Percentiles rank a stretch among this genome's conserved stretches.
These are phyloP conservation scores for Agriotes lineatus DNA, from an alignment of 2,888 invertebrate genomes.

Conservation along the genomic window DNA sequence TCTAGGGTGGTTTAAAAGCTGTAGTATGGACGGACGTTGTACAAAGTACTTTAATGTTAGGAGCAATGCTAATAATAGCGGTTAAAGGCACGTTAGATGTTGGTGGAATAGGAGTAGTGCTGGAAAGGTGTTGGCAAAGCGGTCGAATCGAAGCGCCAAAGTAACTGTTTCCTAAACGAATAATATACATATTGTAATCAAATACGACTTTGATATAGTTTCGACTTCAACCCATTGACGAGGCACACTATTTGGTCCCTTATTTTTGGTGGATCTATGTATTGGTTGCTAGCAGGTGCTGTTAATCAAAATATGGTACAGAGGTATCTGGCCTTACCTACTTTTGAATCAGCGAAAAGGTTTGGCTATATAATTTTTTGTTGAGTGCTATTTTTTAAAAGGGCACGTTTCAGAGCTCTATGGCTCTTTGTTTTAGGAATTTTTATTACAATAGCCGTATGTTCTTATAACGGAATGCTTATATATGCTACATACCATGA, in stretches of 20 bases:
- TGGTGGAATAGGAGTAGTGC: conserved; percentile 76
- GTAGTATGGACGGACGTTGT: conserved; percentile 88
- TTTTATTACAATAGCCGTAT: conserved; percentile 72
- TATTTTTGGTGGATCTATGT: conserved; percentile 80
- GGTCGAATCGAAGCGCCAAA: conserved; percentile 79
- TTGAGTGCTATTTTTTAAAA: too few relatives aligned
- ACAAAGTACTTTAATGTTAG: conserved; percentile 82
- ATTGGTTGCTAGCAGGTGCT: conserved; percentile 81
- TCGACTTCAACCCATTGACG: conserved; percentile 82
- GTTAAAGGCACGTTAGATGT: conserved; percentile 81
- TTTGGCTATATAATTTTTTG: too few relatives aligned
- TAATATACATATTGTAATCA: too few relatives aligned
- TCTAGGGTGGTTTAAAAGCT: conserved; percentile 84
- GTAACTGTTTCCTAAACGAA: too few relatives aligned
- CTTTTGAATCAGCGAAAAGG: conserved; percentile 77
- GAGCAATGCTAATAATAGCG: conserved; percentile 78
- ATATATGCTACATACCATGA: conserved; percentile 81
- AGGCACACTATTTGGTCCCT: conserved; percentile 84
- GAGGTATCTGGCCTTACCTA: conserved; percentile 82
- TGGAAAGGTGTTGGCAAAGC: conserved; percentile 76
- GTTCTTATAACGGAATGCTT: conserved; percentile 79
- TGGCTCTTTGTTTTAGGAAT: conserved; percentile 76
- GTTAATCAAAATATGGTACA: conserved; percentile 91
- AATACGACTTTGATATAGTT: conserved; percentile 72
- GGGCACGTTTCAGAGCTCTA: conserved; percentile 71